phyloP scores from a whole-genome alignment of 2,113 vertebrate species.

The Plecturocebus donacophilus region DNA sequence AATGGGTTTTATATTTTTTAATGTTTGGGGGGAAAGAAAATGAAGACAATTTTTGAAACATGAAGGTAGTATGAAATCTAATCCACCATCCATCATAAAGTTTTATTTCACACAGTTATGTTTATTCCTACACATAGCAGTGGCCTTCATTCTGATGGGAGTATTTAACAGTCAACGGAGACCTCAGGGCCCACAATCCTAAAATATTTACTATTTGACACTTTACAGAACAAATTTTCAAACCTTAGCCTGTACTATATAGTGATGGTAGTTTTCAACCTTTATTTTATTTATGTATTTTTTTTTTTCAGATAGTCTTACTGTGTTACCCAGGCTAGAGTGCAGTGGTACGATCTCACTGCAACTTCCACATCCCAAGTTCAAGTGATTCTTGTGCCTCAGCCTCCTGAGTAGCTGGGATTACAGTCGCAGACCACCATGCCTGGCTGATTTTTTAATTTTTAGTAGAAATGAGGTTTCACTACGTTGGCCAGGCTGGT shows the following conservation, averaged over 20 bases:
- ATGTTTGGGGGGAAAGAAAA: not conserved
- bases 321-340: no score
- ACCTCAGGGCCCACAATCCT: not conserved
- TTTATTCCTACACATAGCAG: not conserved
- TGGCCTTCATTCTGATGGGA: not conserved
- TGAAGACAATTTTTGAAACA: not conserved
- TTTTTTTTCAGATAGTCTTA: no score
- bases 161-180: not conserved
- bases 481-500: no score
- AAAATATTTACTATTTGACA: not conserved
- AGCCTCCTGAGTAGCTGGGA: no score
- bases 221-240: not conserved
- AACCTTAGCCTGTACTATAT: not conserved
- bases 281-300: not conserved
- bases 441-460: no score
- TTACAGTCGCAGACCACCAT: accelerated
- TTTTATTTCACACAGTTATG: not conserved
- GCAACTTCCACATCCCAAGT: no score
- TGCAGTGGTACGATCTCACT: accelerated
- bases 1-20: not conserved
- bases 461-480: no score
- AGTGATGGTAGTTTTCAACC: not conserved
- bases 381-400: no score
- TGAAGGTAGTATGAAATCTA: not conserved
- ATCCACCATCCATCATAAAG: not conserved